Evolutionary conservation across 2,113 vertebrate genomes (phyloP).

Genomic region (Riparia riparia): DNA sequence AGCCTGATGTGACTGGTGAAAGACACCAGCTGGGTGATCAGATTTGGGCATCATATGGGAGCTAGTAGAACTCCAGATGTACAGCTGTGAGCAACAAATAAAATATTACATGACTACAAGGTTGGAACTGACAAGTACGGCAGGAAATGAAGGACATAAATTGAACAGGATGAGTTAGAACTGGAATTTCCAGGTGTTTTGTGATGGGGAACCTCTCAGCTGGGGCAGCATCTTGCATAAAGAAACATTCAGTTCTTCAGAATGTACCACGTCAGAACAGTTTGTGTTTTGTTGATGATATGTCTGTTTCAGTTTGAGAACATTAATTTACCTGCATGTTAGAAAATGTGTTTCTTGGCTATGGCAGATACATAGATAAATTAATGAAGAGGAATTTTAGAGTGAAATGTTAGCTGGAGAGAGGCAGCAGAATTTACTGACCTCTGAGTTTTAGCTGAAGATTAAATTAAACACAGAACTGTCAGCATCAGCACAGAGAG

Average conservation of each 20-base stretch:
- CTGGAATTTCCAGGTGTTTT: background rate
- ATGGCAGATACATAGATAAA: background rate
- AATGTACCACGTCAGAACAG: background rate
- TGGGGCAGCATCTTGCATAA: fast-evolving
- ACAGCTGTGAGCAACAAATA: background rate
- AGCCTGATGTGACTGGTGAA: background rate
- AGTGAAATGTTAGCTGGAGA: background rate
- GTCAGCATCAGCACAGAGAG: background rate
- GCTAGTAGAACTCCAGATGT: background rate
- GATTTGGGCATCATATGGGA: background rate
- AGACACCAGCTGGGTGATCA: background rate
- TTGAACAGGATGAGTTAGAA: background rate
- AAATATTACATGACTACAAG: background rate
- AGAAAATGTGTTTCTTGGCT: background rate
- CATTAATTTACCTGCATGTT: background rate
- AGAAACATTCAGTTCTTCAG: background rate
- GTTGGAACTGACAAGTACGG: background rate
- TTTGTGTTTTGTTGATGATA: background rate
- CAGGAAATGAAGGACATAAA: background rate
- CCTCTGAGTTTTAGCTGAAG: background rate
- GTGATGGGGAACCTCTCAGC: background rate
- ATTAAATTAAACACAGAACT: background rate
- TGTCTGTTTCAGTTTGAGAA: background rate
- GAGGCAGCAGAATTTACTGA: background rate
- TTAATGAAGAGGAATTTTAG: background rate